These are phyloP conservation scores for Cryptocheilus praepositus DNA, from an alignment of 2,888 invertebrate genomes.

Conservation along the genomic window DNA sequence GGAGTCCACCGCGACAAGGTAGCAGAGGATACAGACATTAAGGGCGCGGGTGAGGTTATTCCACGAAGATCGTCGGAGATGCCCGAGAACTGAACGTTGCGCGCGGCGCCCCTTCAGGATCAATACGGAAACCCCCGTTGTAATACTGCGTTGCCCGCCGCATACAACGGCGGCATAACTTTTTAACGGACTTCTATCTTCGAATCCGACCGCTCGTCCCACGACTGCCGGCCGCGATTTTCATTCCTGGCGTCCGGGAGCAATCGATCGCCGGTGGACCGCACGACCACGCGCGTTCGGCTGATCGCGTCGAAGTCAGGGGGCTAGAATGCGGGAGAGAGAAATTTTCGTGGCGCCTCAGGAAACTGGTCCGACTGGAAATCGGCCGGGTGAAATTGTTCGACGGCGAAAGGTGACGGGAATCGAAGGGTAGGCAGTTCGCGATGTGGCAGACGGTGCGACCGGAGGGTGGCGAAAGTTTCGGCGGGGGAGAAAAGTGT, in stretches of 20 bases:
- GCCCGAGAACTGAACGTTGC: slow-evolving; percentile 66
- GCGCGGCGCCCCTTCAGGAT: slow-evolving; percentile 71
- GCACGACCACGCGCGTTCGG: background rate
- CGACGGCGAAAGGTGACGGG: background rate
- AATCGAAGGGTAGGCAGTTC: background rate
- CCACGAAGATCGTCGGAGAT: slow-evolving; percentile 71
- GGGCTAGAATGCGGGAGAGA: too few species aligned
- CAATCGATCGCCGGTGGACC: slow-evolving; percentile 22
- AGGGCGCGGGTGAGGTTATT: slow-evolving; percentile 66
- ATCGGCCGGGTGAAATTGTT: background rate
- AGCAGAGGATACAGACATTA: slow-evolving; percentile 63
- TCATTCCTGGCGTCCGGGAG: slow-evolving; percentile 24
- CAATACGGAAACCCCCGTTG: slow-evolving; percentile 68
- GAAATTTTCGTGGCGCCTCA: too few species aligned
- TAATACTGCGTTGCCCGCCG: slow-evolving; percentile 64
- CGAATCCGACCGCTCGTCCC: slow-evolving; percentile 31
- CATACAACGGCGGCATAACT: slow-evolving; percentile 58
- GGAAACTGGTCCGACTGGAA: background rate
- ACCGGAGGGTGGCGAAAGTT: too few species aligned
- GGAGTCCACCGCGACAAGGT: slow-evolving; percentile 43
- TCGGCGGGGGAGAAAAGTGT: too few species aligned
- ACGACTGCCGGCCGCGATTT: slow-evolving; percentile 23
- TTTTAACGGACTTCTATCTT: slow-evolving; percentile 46
- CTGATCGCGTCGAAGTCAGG: too few species aligned
- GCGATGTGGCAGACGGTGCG: too few species aligned